A percentile compares a stretch with the other conserved stretches of the same genome.
Conservation (phyloP, 2,888 invertebrate genomes). For the Pachycephus smyrnensis region DNA sequence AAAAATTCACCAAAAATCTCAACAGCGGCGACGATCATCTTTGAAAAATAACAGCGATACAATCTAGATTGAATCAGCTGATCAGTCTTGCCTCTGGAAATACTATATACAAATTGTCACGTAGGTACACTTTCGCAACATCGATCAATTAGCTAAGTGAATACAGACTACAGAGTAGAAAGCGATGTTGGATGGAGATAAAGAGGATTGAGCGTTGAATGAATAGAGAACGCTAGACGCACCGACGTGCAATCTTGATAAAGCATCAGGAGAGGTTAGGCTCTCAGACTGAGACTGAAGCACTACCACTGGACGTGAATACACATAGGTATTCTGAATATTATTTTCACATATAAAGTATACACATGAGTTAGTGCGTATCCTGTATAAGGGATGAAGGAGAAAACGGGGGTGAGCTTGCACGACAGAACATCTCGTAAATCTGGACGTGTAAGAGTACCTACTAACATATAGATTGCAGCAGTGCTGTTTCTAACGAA, state of each 20-base stretch:
- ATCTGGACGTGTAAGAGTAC: no score
- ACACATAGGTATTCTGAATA: conserved; percentile 36
- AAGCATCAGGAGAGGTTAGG: background rate
- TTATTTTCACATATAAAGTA: conserved; percentile 29
- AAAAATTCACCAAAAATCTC: no score
- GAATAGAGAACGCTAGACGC: conserved; percentile 23
- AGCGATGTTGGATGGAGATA: conserved; percentile 22
- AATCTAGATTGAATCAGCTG: no score
- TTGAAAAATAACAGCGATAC: no score
- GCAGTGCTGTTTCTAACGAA: no score
- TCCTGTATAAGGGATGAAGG: background rate
- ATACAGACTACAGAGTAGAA: background rate
- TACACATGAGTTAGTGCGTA: background rate
- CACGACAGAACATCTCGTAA: conserved; percentile 16
- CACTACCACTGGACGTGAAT: conserved; percentile 20
- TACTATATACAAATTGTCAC: background rate
- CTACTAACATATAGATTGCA: no score
- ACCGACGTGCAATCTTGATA: background rate
- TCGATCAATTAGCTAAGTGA: conserved; percentile 12
- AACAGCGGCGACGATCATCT: no score
- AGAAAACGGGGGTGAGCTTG: background rate
- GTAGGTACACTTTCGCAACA: background rate
- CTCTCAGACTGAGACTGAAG: background rate
- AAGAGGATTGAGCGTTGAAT: conserved; percentile 21
- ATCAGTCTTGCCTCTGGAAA: background rate